Evolutionary conservation across 2,797 vertebrate species (phyloP).

Genomic region (Clamator glandarius): DNA sequence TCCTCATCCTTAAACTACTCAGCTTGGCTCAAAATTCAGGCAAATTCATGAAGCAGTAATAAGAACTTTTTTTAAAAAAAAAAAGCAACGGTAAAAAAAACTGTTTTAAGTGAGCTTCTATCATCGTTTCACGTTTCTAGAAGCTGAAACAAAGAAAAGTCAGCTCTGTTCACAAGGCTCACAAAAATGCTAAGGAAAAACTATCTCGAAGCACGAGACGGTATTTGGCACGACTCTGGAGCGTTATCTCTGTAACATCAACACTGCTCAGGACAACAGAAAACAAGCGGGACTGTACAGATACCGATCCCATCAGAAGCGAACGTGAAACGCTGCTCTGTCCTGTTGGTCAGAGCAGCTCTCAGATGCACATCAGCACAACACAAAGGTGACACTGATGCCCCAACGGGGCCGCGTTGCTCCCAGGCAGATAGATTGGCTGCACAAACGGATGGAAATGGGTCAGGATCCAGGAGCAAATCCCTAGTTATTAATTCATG

Average conservation of each 20-base stretch:
- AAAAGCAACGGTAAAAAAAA: no score
- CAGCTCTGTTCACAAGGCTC: background rate
- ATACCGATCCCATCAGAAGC: background rate
- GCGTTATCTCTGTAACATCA: accelerated
- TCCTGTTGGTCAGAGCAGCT: background rate
- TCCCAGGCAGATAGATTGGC: background rate
- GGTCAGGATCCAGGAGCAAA: background rate
- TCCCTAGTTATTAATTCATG: background rate
- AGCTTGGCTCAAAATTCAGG: background rate
- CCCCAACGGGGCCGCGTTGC: background rate
- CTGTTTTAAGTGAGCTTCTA: background rate
- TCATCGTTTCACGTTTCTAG: background rate
- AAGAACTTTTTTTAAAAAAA: background rate
- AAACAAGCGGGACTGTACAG: accelerated
- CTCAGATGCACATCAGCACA: background rate
- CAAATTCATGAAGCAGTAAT: background rate
- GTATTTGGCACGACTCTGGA: accelerated
- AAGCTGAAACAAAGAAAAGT: background rate
- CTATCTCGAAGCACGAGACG: accelerated
- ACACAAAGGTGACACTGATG: background rate
- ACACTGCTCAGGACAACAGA: background rate
- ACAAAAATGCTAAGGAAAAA: background rate
- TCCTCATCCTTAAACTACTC: background rate
- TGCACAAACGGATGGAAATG: background rate
- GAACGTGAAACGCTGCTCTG: background rate